phyloP scores from a whole-genome alignment of 2,797 vertebrate species.

The Phalloptychus januarius region DNA sequence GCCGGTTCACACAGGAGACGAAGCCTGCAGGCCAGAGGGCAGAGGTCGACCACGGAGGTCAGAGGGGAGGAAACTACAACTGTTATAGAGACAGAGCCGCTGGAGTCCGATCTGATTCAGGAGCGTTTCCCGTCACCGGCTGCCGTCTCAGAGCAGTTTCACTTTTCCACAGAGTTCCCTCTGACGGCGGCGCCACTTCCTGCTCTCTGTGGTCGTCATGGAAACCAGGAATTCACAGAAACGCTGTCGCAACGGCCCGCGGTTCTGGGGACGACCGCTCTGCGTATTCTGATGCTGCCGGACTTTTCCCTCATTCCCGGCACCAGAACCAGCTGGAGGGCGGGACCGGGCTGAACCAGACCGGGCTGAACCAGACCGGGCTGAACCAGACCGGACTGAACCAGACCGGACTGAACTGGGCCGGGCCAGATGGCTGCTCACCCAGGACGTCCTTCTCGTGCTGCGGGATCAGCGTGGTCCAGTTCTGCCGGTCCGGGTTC shows the following conservation, averaged over 20 bases:
- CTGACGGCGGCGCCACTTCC: slow-evolving; percentile 51
- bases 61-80: too few species aligned
- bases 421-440: slow-evolving; percentile 43
- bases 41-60: not conserved
- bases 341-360: too few species aligned
- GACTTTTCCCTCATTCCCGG: slow-evolving; percentile 24
- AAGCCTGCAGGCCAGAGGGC: slow-evolving; percentile 57
- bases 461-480: slow-evolving; percentile 78
- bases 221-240: slow-evolving; percentile 10
- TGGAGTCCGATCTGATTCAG: not conserved
- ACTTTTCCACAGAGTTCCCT: slow-evolving; percentile 55
- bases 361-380: too few species aligned
- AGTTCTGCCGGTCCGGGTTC: slow-evolving; percentile 64
- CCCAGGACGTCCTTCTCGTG: slow-evolving; percentile 82
- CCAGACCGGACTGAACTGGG: too few species aligned
- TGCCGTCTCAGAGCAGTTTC: slow-evolving; percentile 28
- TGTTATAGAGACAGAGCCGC: too few species aligned
- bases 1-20: slow-evolving; percentile 79
- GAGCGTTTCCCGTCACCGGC: slow-evolving; percentile 28
- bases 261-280: not conserved
- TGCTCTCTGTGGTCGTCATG: not conserved
- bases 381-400: too few species aligned
- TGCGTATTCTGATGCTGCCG: not conserved
- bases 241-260: slow-evolving; percentile 19
- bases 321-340: not conserved